Percentiles rank a stretch among this genome's conserved stretches.
phyloP scores from a whole-genome alignment of 2,797 vertebrate genomes.

The Siniperca scherzeri region DNA sequence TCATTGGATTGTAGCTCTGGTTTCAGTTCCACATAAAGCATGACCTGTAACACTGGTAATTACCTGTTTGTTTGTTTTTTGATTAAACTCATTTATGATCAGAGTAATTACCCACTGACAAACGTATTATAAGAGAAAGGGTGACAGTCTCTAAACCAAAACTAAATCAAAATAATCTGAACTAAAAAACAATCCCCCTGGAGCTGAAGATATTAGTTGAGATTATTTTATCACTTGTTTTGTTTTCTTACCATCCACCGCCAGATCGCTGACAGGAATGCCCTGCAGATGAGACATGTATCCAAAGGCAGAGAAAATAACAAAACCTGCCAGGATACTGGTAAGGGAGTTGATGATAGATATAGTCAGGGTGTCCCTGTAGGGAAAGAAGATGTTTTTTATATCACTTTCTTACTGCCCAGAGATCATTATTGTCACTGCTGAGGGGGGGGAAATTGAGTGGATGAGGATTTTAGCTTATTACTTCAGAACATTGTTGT shows the following conservation, averaged over 20 bases:
- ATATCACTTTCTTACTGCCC: background rate
- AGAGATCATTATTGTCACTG: background rate
- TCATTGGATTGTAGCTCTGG: background rate
- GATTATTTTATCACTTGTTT: background rate
- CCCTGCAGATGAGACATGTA: conserved; percentile 87
- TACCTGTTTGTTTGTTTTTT: background rate
- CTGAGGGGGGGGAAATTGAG: background rate
- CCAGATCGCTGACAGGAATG: conserved; percentile 79
- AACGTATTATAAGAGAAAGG: background rate
- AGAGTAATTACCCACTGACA: background rate
- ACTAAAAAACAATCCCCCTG: background rate
- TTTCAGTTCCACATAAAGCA: background rate
- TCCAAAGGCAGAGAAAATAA: conserved; percentile 88
- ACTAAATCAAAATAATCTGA: background rate
- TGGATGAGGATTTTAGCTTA: background rate
- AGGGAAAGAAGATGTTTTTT: conserved; percentile 18
- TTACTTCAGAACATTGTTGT: conserved; percentile 87
- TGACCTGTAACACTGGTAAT: background rate
- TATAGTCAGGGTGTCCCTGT: conserved; percentile 85
- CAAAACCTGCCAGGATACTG: conserved; percentile 86
- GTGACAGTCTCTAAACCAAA: background rate
- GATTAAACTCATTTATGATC: background rate
- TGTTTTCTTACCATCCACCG: conserved; percentile 84
- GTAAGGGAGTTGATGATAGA: conserved; percentile 84
- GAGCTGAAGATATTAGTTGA: background rate